Conservation (phyloP, 1,140 invertebrate species). For the Zaprionus ghesquierei region DNA sequence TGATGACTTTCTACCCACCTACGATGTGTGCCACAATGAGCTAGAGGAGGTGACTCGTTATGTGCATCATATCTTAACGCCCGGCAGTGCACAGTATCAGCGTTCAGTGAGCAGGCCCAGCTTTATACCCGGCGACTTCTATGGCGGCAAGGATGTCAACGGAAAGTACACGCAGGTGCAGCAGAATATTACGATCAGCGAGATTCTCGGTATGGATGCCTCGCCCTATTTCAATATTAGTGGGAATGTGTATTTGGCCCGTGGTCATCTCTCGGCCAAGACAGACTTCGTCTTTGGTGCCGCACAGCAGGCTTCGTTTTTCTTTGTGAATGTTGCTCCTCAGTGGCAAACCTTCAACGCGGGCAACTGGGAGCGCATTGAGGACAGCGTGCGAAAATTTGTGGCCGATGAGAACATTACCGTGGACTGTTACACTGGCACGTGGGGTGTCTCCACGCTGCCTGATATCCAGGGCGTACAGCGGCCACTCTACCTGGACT, state of each 20-base stretch:
- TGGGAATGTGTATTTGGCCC: slow-evolving; percentile 83
- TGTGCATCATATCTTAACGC: slow-evolving; percentile 77
- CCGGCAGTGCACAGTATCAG: slow-evolving; percentile 75
- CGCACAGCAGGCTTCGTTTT: slow-evolving; percentile 86
- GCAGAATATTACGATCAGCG: slow-evolving; percentile 71
- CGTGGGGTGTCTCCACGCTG: slow-evolving; percentile 84
- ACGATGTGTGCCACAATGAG: slow-evolving; percentile 83
- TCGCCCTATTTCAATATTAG: slow-evolving; percentile 68
- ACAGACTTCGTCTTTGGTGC: slow-evolving; percentile 86
- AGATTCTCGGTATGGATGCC: slow-evolving; percentile 74
- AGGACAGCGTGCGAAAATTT: slow-evolving; percentile 83
- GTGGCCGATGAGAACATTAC: slow-evolving; percentile 71
- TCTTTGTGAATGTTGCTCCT: slow-evolving; percentile 86
- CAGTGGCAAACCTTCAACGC: slow-evolving; percentile 87
- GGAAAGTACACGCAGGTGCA: slow-evolving; percentile 66
- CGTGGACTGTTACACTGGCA: slow-evolving; percentile 85
- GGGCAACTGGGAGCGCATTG: slow-evolving; percentile 86
- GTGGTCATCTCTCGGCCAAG: slow-evolving; percentile 87
- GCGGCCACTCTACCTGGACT: slow-evolving; percentile 83
- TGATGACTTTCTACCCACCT: slow-evolving; percentile 76
- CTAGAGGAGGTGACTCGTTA: slow-evolving; percentile 78
- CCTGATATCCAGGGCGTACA: slow-evolving; percentile 82
- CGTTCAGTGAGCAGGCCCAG: slow-evolving; percentile 65
- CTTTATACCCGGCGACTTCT: slow-evolving; percentile 77
- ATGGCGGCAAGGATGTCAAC: slow-evolving; percentile 74